Base-by-base conservation (phyloP, 2,113 vertebrate genomes). In the Pyxicephalus adspersus region DNA sequence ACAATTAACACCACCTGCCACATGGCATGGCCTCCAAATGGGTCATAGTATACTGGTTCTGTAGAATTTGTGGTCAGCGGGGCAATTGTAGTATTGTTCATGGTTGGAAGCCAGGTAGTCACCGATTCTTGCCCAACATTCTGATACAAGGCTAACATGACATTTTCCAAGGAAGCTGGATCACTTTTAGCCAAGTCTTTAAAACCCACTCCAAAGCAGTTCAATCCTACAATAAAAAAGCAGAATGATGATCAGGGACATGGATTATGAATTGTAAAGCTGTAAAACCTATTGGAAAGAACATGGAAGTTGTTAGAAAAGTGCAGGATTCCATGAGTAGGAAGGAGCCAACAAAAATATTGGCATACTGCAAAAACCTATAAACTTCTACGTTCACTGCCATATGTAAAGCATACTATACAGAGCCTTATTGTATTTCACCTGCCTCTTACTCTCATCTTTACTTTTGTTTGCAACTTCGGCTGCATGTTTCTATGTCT, bases 1-100 rank as follows among this genome's bases (percentile, higher is more conserved):
- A 89, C 87, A 0, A 94, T 93, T 77, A 92, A 85, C 22, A 89
- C 89, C 65, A 92, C 85, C 78, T 94, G 90, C 92, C 91, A 94
- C 8, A 85, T 28, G 3, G 86, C 65, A 61, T 87, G 86, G 34
- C 90, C 57, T 25, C 89, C 85, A 79, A 89, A 83, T 0, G 84
- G 81, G 54, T 89, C 83, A 83, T 82, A 0, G 58, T 82, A 0
- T 79, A 83, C 22, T 0, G 4, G 38, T 83, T 77, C 72, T 0
- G 85, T 85, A 77, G 58, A 64, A 76, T 89, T 93, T 83, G 85
- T 83, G 81, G 84, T 65, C 0, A 85, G 81, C 1, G 88, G 86
- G 0, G 73, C 45, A 0, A 73, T 87, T 1, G 90, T 90, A 15
- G 80, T 38, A 75, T 65, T 82, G 51, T 75, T 75, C 80, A 82